phyloP scores from a whole-genome alignment of 2,797 vertebrate species.

The Simalia tracyae region DNA sequence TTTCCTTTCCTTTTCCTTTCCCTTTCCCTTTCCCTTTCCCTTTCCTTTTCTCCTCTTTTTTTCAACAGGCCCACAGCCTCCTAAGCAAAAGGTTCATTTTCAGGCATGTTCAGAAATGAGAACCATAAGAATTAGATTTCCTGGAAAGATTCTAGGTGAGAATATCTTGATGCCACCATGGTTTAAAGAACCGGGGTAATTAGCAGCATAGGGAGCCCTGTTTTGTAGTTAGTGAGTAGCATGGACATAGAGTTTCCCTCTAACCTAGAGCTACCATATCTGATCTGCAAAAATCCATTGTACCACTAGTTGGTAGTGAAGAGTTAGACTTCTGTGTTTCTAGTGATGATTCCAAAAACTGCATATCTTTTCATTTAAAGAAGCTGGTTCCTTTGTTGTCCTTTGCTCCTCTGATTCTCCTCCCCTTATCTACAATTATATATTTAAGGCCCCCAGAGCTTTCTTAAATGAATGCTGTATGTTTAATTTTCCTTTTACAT shows the following conservation, averaged over 20 bases:
- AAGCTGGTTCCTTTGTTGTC: not conserved
- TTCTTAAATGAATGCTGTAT: too few relatives aligned
- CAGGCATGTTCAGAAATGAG: not conserved
- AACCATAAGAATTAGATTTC: not conserved
- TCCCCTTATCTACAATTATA: too few relatives aligned
- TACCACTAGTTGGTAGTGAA: not conserved
- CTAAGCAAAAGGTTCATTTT: not conserved
- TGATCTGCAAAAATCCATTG: too few relatives aligned
- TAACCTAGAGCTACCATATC: too few relatives aligned
- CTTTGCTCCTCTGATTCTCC: too few relatives aligned
- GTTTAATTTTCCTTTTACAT: too few relatives aligned
- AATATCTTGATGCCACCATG: not conserved
- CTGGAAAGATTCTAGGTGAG: not conserved
- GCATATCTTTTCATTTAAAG: slow-evolving; percentile 21
- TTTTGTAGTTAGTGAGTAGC: too few relatives aligned
- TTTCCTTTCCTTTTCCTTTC: too few relatives aligned
- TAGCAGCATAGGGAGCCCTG: slow-evolving; percentile 17
- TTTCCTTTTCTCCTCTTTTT: not conserved
- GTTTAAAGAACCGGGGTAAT: not conserved
- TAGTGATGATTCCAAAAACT: not conserved
- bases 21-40: not conserved
- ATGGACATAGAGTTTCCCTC: too few relatives aligned
- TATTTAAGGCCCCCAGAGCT: too few relatives aligned
- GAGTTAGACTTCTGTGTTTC: slow-evolving; percentile 5
- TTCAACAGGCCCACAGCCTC: not conserved